Evolutionary conservation across 1,140 invertebrate genomes (phyloP), one percentile per base, ranked within the genome.

Genomic region (Nautilus pompilius): DNA sequence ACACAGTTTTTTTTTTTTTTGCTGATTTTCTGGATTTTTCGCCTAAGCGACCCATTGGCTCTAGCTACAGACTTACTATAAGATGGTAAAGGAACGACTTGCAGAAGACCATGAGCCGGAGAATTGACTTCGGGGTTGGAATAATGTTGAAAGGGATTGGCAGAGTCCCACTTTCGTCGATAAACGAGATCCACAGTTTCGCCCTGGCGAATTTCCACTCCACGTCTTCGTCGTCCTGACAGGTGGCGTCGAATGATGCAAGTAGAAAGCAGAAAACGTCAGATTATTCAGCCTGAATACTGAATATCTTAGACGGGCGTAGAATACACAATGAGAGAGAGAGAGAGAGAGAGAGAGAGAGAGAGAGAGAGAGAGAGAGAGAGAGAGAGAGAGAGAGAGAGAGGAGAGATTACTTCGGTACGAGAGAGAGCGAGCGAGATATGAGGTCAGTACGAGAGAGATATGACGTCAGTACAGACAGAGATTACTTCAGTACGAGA

Each of bases 181-280:
- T 93, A 76, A 93, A 95, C 64, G 90, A 92, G 86, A 95, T 92
- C 91, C 92, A 95, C n/a, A 95, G 82, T 71, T 91, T 90, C 57
- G 90, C 91, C 13, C 93, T 83, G 3, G 92, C 92, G 73, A 94
- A 95, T 79, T 95, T 95, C 93, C 93, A 95, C 83, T 95, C 92
- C 0, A 87, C 88, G 70, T 95, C 93, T 26, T 91, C 88, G 69
- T 91, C 84, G 87, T 92, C 90, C 90, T 92, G 65, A 28, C 79
- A 77, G 29, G 49, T 55, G 58, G 48, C 24, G 20, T 24, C 24
- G 22, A 26, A 29, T 6, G 0, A 55, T 28, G 53, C 28, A 6
- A 5, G 26, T 22, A 20, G 53, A 15, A 54, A 8, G 15, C 17
- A 20, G n/a, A 54, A n/a, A n/a, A n/a, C n/a, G n/a, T n/a, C n/a